phyloP scores from a whole-genome alignment of 2,797 vertebrate genomes.

The Phataginus tetradactyla region DNA sequence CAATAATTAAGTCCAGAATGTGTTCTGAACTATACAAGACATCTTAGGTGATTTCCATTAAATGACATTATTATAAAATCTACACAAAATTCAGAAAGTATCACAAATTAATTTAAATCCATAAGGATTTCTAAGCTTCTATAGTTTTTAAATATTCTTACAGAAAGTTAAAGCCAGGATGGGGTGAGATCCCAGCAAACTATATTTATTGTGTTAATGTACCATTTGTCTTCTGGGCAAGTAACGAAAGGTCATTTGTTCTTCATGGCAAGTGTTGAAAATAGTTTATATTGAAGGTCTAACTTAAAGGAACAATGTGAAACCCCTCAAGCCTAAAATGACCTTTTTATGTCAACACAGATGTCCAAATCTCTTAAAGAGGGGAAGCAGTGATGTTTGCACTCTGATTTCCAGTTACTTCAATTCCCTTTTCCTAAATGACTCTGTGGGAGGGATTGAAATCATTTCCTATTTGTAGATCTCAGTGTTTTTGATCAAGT shows the following conservation, averaged over 20 bases:
- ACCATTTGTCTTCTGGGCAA: conserved; percentile 88
- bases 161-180: conserved; percentile 82
- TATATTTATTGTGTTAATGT: conserved; percentile 87
- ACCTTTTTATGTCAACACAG: conserved; percentile 86
- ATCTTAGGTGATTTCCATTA: not conserved
- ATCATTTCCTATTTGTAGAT: not conserved
- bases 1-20: not conserved
- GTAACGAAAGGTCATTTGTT: conserved; percentile 90
- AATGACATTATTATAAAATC: not conserved
- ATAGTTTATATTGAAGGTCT: conserved; percentile 88
- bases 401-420: conserved; percentile 60
- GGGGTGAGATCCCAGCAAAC: conserved; percentile 72
- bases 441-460: not conserved
- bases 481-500: not conserved
- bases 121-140: not conserved
- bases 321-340: conserved; percentile 85
- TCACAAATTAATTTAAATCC: conserved; percentile 17
- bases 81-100: not conserved
- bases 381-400: conserved; percentile 79
- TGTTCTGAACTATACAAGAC: not conserved
- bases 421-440: conserved; percentile 20
- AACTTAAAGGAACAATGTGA: conserved; percentile 90
- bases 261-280: conserved; percentile 90
- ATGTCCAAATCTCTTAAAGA: conserved; percentile 85
- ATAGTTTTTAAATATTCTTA: conserved; percentile 68